Evolutionary conservation across 1,140 invertebrate genomes (phyloP).

Genomic region (Rhynchophorus ferrugineus): DNA sequence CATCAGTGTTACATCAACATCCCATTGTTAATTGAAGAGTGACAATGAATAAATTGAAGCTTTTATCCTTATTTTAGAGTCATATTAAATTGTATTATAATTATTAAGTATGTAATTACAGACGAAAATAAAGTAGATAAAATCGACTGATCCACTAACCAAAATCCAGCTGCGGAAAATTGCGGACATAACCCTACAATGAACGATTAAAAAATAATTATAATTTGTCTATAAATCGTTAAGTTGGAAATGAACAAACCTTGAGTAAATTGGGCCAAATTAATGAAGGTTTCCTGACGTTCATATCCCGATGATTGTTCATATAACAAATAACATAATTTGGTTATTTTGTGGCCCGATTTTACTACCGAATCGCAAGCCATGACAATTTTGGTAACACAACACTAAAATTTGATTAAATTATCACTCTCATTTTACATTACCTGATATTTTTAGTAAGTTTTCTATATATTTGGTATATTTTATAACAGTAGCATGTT

Average conservation of each 20-base stretch:
- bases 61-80: conserved; percentile 12
- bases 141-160: conserved; percentile 8
- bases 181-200: conserved; percentile 11
- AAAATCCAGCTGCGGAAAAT: conserved; percentile 16
- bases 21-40: too few species aligned
- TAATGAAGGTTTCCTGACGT: not conserved
- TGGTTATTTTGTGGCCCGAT: conserved; percentile 2
- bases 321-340: conserved; percentile 8
- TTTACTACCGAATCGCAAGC: conserved; percentile 9
- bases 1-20: too few species aligned
- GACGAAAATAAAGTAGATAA: conserved; percentile 15
- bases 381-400: conserved; percentile 7
- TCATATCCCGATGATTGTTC: conserved; percentile 2
- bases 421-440: not conserved
- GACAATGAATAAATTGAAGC: too few species aligned
- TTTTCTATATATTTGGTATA: not conserved
- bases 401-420: conserved; percentile 16
- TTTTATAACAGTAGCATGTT: not conserved
- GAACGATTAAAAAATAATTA: not conserved
- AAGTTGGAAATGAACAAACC: not conserved
- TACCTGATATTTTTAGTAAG: not conserved
- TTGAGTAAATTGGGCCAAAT: conserved; percentile 5
- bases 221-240: not conserved
- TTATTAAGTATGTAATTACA: conserved; percentile 17
- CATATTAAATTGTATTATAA: conserved; percentile 18